These are phyloP conservation scores for Danaus chrysippus DNA, from an alignment of 2,888 invertebrate species.

Conservation along the genomic window DNA sequence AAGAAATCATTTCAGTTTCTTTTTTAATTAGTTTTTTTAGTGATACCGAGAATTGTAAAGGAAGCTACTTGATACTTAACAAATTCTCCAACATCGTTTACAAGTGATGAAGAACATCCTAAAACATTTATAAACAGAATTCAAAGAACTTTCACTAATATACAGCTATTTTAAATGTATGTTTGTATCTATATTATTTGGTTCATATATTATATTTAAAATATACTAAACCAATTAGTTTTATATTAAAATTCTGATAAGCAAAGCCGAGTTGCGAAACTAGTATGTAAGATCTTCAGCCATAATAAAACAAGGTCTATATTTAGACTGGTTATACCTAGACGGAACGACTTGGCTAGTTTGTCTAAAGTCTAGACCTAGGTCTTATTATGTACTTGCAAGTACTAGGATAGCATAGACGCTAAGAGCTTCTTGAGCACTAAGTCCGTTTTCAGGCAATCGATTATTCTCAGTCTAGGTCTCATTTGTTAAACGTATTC, in stretches of 20 bases:
- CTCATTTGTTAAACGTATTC: slow-evolving; percentile 33
- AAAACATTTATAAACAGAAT: not conserved
- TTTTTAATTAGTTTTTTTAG: too few relatives aligned
- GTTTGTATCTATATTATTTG: not conserved
- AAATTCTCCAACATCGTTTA: not conserved
- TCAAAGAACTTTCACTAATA: not conserved
- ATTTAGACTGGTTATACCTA: not conserved
- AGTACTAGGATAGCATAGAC: slow-evolving; percentile 62
- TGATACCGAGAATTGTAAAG: not conserved
- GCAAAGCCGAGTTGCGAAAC: not conserved
- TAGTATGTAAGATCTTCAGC: not conserved
- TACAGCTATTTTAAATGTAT: not conserved
- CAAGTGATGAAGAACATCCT: slow-evolving; percentile 1
- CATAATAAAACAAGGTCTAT: not conserved
- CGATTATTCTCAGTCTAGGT: slow-evolving; percentile 27
- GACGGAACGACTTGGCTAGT: slow-evolving; percentile 1
- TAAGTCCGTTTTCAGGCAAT: slow-evolving; percentile 43
- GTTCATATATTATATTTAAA: not conserved
- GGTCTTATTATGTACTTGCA: slow-evolving; percentile 60
- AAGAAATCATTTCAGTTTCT: not conserved
- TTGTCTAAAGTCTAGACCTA: slow-evolving; percentile 33
- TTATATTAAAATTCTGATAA: not conserved
- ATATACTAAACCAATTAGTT: not conserved
- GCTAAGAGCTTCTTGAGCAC: slow-evolving; percentile 51
- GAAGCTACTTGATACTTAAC: not conserved